Evolutionary conservation across 2,888 invertebrate species (phyloP).

Genomic region (Campopleginae sp.): DNA sequence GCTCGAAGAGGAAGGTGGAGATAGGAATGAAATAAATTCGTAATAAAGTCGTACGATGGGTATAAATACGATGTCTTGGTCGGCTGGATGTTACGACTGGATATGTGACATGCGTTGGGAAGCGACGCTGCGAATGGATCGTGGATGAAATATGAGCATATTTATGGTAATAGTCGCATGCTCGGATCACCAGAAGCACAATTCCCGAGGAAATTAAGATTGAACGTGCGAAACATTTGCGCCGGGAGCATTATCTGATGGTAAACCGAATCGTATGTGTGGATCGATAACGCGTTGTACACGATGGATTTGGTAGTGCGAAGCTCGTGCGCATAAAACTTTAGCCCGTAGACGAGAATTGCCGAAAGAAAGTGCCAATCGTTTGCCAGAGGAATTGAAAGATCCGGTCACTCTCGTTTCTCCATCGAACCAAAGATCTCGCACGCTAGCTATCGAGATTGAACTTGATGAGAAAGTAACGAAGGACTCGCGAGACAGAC

Average conservation of each 20-base stretch:
- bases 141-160: constrained; percentile 60
- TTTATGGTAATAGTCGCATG: constrained; percentile 66
- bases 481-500: neutral
- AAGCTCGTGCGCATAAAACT: neutral
- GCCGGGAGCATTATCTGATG: neutral
- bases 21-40: neutral
- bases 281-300: neutral
- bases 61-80: constrained; percentile 17
- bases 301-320: neutral
- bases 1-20: neutral
- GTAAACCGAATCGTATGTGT: neutral
- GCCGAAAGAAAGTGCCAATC: neutral
- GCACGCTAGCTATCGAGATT: neutral
- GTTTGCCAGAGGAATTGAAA: neutral
- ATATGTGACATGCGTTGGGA: constrained; percentile 30
- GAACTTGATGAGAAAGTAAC: constrained; percentile 11
- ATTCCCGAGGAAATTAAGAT: constrained; percentile 62
- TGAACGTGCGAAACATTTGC: constrained; percentile 49
- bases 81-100: neutral
- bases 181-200: constrained; percentile 55
- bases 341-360: neutral
- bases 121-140: constrained; percentile 38
- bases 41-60: constrained; percentile 18
- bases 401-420: neutral
- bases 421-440: neutral